These are phyloP conservation scores for Vanacampus margaritifer DNA, from an alignment of 2,113 vertebrate genomes.

Conservation along the genomic window DNA sequence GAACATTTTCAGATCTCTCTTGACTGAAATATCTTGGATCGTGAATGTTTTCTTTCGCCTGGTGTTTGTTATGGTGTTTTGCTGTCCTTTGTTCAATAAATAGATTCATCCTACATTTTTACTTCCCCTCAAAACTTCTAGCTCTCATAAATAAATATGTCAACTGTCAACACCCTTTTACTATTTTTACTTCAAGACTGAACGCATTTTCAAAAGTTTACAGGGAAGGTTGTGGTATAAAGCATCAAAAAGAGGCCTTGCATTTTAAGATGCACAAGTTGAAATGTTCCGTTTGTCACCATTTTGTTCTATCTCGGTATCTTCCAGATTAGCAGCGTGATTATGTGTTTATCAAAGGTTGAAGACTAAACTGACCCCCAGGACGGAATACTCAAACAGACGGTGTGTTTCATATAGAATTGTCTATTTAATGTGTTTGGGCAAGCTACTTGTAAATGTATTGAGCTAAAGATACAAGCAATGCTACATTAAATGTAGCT, in stretches of 20 bases:
- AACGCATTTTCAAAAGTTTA: constrained; percentile 18
- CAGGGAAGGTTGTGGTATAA: constrained; percentile 18
- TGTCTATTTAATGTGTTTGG: not conserved
- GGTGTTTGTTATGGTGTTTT: constrained; percentile 72
- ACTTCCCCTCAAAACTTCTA: constrained; percentile 55
- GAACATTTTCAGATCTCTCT: constrained; percentile 65
- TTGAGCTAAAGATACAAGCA: too few species aligned
- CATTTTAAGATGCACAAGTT: constrained; percentile 10
- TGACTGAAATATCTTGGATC: constrained; percentile 63
- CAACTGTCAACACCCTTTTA: constrained; percentile 36
- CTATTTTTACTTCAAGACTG: constrained; percentile 51
- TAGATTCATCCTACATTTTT: constrained; percentile 66
- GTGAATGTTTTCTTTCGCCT: constrained; percentile 38
- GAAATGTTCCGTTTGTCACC: constrained; percentile 20
- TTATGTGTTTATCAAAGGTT: constrained; percentile 26
- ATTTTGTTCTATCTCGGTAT: constrained; percentile 17
- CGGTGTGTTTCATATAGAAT: not conserved
- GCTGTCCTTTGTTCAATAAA: constrained; percentile 73
- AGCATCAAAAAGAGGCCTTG: constrained; percentile 31
- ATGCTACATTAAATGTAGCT: too few species aligned
- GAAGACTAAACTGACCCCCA: constrained; percentile 27
- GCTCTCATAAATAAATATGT: constrained; percentile 58
- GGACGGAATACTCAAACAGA: constrained; percentile 32
- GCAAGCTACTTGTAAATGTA: not conserved
- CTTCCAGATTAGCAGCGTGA: constrained; percentile 3